Evolutionary conservation across 1,140 invertebrate species (phyloP), one percentile per base, ranked within the genome.

Genomic region (Glossosoma conforme): DNA sequence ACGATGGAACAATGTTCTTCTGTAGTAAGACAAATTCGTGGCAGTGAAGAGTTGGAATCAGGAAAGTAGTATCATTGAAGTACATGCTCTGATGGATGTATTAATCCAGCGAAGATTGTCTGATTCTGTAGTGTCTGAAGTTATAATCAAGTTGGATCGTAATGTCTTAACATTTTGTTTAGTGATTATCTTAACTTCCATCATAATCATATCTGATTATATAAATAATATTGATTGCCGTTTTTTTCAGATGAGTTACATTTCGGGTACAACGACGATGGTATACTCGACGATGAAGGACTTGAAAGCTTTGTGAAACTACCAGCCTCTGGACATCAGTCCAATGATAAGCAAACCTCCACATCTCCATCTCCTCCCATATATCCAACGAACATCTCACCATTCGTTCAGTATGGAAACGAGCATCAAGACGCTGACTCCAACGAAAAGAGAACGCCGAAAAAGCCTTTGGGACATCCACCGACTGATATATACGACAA

Each of bases 361-460:
- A 43, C 43, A 0, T 40, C 67, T n/a, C 66, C 68, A 8, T 47
- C 65, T 28, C 62, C 62, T 18, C 72, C 71, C 5, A 62, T 75
- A 5, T 75, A 67, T 51, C 72, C 72, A 4, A 64, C 61, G n/a
- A 69, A 72, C 25, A 60, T 75, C 15, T 63, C 65, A 24, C 72
- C 69, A 0, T 72, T 72, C 51, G 68, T 75, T 10, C 71, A 75
- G 58, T 75, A 75, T 46, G 72, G 72, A 11, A 75, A 75, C 60
- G 13, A 64, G 56, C 32, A 57, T 60, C 18, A 66, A 52, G 44
- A 65, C 65, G 18, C 67, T 65, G 35, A 55, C 59, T 47, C 65
- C 63, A 58, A 63, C 58, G 32, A 63, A 62, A 49, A 64, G 61
- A 32, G 68, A 70, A 65, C 61, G 54, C 17, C 61, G 24, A 38